These are phyloP conservation scores for Eumerus sabulonum DNA, from an alignment of 2,888 invertebrate genomes.

Conservation along the genomic window DNA sequence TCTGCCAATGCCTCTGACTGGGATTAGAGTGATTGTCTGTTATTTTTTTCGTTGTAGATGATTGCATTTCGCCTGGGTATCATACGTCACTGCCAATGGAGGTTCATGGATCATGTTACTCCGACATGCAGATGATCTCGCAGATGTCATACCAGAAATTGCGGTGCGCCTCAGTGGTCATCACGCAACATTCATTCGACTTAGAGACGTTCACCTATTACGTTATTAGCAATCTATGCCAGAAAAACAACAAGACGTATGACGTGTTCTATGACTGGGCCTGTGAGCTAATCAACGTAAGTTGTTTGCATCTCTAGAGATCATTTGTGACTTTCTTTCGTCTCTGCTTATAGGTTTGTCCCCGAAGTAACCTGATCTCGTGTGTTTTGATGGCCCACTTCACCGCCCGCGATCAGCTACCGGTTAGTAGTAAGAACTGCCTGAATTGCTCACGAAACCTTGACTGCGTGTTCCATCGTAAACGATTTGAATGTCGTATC, in stretches of 20 bases:
- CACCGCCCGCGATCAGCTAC: slow-evolving; percentile 77
- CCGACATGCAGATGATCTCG: slow-evolving; percentile 79
- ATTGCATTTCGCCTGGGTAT: slow-evolving; percentile 79
- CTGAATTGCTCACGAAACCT: slow-evolving; percentile 75
- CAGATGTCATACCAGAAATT: slow-evolving; percentile 77
- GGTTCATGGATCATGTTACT: slow-evolving; percentile 79
- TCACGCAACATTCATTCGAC: slow-evolving; percentile 79
- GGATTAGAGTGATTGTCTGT: not conserved
- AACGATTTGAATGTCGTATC: slow-evolving; percentile 78
- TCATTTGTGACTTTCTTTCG: not conserved
- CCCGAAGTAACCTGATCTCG: slow-evolving; percentile 75
- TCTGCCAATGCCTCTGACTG: not conserved
- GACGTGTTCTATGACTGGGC: slow-evolving; percentile 79
- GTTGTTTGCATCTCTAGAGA: slow-evolving; percentile 11
- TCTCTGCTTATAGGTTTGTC: slow-evolving; percentile 73
- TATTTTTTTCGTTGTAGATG: slow-evolving; percentile 71
- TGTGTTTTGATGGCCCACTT: slow-evolving; percentile 78
- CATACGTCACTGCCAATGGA: slow-evolving; percentile 79
- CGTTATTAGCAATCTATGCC: slow-evolving; percentile 78
- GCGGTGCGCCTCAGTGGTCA: slow-evolving; percentile 76
- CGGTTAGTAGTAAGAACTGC: slow-evolving; percentile 73
- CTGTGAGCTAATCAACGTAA: slow-evolving; percentile 77
- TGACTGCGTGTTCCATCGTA: slow-evolving; percentile 77
- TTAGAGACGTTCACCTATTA: slow-evolving; percentile 78
- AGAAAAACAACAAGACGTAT: slow-evolving; percentile 78